phyloP scores from a whole-genome alignment of 2,113 vertebrate species.

The Cariama cristata region DNA sequence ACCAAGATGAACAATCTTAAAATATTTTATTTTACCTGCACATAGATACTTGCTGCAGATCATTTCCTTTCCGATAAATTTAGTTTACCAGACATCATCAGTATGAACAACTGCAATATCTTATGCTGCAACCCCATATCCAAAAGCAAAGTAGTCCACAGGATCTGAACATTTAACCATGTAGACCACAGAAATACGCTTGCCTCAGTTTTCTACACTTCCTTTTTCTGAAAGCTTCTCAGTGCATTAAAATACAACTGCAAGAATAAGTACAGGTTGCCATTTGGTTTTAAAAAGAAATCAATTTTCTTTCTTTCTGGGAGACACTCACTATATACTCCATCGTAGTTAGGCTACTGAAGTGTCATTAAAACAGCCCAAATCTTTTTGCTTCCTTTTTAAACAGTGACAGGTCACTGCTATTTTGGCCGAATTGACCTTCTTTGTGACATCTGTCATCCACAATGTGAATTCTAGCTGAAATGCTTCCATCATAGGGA shows the following conservation, averaged over 20 bases:
- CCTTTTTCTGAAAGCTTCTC: not conserved
- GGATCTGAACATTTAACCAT: not conserved
- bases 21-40: not conserved
- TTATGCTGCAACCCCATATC: not conserved
- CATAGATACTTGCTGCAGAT: not conserved
- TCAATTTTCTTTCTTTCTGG: not conserved
- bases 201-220: not conserved
- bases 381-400: not conserved
- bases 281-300: not conserved
- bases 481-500: not conserved
- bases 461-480: not conserved
- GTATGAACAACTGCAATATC: not conserved
- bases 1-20: not conserved
- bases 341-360: not conserved
- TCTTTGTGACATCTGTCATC: not conserved
- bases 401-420: not conserved
- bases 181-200: not conserved
- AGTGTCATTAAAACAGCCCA: not conserved
- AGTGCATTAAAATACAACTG: not conserved
- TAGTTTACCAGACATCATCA: not conserved
- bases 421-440: not conserved
- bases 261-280: not conserved
- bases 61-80: not conserved
- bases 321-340: not conserved
- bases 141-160: not conserved